phyloP scores from a whole-genome alignment of 2,113 vertebrate species.

The Mustela nigripes region DNA sequence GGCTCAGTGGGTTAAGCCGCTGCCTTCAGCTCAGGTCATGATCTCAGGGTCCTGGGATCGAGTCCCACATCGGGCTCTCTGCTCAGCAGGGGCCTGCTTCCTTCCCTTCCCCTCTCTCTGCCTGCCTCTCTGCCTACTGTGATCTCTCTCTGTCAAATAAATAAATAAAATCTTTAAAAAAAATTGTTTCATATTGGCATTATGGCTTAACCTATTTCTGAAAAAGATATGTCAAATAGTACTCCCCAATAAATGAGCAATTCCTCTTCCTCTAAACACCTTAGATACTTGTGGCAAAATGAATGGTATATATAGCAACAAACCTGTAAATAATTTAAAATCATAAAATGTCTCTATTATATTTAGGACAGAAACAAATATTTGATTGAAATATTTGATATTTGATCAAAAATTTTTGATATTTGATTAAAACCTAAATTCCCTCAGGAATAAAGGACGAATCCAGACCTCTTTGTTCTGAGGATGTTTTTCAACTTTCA shows the following conservation, averaged over 20 bases:
- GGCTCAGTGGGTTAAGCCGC: too few relatives aligned
- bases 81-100: too few relatives aligned
- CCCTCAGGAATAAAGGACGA: neutral
- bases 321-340: neutral
- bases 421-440: neutral
- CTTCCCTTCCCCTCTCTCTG: too few relatives aligned
- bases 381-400: neutral
- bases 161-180: too few relatives aligned
- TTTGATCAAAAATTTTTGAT: neutral
- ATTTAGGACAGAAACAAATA: neutral
- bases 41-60: too few relatives aligned
- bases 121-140: too few relatives aligned
- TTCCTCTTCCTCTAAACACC: neutral
- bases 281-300: neutral
- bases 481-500: slow-evolving; percentile 13
- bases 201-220: neutral
- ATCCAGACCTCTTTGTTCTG: neutral
- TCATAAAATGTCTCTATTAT: neutral
- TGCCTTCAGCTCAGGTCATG: too few relatives aligned
- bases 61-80: too few relatives aligned
- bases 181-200: neutral
- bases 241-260: neutral
- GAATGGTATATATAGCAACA: neutral
- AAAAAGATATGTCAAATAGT: neutral
- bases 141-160: too few relatives aligned